Conservation (phyloP, 2,888 invertebrate species). For the Nemotelus pantherinus region DNA sequence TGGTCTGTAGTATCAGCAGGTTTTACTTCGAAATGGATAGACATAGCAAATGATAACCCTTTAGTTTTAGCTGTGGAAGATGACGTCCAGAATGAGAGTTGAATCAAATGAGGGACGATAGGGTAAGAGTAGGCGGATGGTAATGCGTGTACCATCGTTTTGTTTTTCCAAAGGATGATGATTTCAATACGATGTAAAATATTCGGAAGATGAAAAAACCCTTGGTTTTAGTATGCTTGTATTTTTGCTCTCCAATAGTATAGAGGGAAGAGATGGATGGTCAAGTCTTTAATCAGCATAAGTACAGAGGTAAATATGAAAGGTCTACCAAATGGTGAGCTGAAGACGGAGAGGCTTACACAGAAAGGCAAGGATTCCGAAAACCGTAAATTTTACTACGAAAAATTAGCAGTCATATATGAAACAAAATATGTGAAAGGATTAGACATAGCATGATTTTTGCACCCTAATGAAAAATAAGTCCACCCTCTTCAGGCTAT, state of each 20-base stretch:
- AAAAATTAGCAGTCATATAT: slow-evolving; percentile 14
- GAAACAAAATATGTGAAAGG: slow-evolving; percentile 40
- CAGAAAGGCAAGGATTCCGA: background rate
- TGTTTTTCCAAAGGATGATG: slow-evolving; percentile 17
- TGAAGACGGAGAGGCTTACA: background rate
- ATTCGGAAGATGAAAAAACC: background rate
- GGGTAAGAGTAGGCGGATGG: background rate
- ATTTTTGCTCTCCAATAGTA: too few species aligned
- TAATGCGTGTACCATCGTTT: background rate
- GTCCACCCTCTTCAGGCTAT: too few species aligned
- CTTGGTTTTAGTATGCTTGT: slow-evolving; percentile 43
- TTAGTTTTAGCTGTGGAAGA: slow-evolving; percentile 16
- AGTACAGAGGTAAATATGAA: slow-evolving; percentile 38
- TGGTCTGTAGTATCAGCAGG: background rate
- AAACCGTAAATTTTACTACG: background rate
- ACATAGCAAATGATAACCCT: background rate
- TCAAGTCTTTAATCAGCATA: slow-evolving; percentile 50
- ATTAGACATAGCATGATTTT: background rate
- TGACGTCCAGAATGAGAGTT: slow-evolving; percentile 1
- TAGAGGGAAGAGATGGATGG: slow-evolving; percentile 43
- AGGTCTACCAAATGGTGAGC: background rate
- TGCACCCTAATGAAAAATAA: too few species aligned
- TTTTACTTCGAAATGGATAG: background rate
- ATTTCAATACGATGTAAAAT: background rate
- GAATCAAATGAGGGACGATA: background rate